Percentiles rank a stretch among this genome's conserved stretches.
These are phyloP conservation scores for Octodonta nipae DNA, from an alignment of 2,888 invertebrate genomes.

Conservation along the genomic window DNA sequence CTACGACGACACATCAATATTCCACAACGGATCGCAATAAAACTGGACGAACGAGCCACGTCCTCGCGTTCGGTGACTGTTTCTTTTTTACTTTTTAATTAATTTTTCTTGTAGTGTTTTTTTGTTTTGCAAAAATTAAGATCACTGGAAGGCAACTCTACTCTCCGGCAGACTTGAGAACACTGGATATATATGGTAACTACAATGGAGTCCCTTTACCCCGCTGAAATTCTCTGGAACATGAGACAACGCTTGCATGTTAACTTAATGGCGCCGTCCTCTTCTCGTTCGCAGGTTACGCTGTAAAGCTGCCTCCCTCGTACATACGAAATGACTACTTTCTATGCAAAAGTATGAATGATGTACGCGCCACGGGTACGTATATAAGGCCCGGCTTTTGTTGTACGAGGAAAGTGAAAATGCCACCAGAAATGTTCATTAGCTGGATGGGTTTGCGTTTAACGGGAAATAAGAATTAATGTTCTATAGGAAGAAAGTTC, in stretches of 20 bases:
- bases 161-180: constrained; percentile 37
- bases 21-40: too few species aligned
- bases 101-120: too few species aligned
- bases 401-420: constrained; percentile 10
- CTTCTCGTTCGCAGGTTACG: constrained; percentile 22
- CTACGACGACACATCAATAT: too few species aligned
- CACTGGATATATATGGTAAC: constrained; percentile 39
- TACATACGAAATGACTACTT: constrained; percentile 43
- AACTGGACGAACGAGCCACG: too few species aligned
- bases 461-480: not conserved
- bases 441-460: not conserved
- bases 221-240: constrained; percentile 36
- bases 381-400: constrained; percentile 32
- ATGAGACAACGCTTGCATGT: constrained; percentile 39
- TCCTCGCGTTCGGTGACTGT: too few species aligned
- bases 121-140: constrained; percentile 4
- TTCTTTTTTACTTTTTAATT: too few species aligned
- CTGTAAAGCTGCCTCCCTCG: constrained; percentile 29
- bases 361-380: constrained; percentile 38
- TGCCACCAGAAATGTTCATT: not conserved
- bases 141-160: constrained; percentile 26
- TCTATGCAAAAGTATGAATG: constrained; percentile 50
- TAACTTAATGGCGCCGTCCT: constrained; percentile 33
- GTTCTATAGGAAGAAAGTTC: too few species aligned
- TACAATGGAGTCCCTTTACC: constrained; percentile 35